Evolutionary conservation across 92 coral and sea anemone genomes (phyloP).

Genomic region (Muricea muricata): DNA sequence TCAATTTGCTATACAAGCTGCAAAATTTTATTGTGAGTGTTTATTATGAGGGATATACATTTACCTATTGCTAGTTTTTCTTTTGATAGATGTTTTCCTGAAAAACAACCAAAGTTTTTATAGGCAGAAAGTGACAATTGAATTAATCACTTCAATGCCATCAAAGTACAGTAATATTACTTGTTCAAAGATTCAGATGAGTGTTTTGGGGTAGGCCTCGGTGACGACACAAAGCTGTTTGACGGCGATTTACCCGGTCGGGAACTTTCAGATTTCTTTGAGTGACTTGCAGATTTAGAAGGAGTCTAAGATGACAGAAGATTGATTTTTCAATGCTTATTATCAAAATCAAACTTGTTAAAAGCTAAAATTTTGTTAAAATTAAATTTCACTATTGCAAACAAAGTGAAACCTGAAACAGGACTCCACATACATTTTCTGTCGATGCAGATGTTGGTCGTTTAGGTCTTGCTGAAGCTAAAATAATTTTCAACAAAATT

Average conservation of each 20-base stretch:
- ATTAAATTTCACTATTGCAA: not conserved
- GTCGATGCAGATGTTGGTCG: not conserved
- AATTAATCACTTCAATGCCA: too few relatives aligned
- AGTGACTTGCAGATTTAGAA: not conserved
- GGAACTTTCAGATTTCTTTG: not conserved
- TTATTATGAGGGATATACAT: not conserved
- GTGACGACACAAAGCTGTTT: conserved; percentile 8
- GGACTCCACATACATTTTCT: not conserved
- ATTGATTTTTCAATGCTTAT: too few relatives aligned
- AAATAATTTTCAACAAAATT: not conserved
- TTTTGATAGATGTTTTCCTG: not conserved
- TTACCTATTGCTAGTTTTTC: conserved; percentile 16
- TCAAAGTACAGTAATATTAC: not conserved
- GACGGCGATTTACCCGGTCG: conserved; percentile 1
- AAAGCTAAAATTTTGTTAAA: too few relatives aligned
- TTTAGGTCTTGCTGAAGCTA: not conserved
- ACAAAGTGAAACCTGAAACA: not conserved
- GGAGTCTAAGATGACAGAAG: conserved; percentile 24
- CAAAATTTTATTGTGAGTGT: too few relatives aligned
- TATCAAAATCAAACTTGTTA: too few relatives aligned
- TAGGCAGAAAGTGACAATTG: too few relatives aligned
- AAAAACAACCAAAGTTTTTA: too few relatives aligned
- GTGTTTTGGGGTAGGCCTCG: not conserved
- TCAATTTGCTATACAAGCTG: too few relatives aligned
- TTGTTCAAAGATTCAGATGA: not conserved